Percentiles rank a stretch among this genome's conserved stretches.
Evolutionary conservation across 1,140 invertebrate genomes (phyloP).

Genomic region (Formica exsecta): DNA sequence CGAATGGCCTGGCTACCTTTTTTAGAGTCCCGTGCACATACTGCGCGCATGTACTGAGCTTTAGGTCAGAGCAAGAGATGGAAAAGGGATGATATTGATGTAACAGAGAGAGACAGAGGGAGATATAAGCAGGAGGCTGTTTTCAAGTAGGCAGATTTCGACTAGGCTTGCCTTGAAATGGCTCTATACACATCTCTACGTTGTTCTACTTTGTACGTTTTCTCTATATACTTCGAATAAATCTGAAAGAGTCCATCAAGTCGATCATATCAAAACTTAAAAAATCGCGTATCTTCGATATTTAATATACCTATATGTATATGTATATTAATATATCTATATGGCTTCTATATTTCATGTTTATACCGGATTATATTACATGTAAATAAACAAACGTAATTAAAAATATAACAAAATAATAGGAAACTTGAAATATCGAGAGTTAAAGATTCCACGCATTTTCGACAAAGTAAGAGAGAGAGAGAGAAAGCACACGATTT

Average conservation of each 20-base stretch:
- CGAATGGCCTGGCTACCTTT: constrained; percentile 80
- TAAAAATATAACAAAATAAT: constrained; percentile 29
- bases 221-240: neutral
- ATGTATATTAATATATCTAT: neutral
- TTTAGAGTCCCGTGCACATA: constrained; percentile 75
- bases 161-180: constrained; percentile 35
- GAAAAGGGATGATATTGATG: neutral
- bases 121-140: constrained; percentile 25
- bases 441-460: constrained; percentile 31
- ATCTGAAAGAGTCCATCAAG: neutral
- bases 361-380: neutral
- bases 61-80: constrained; percentile 40
- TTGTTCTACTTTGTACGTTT: neutral
- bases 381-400: neutral
- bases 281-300: neutral
- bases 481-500: neutral
- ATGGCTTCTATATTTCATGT: neutral
- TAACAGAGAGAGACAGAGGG: neutral
- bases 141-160: constrained; percentile 68
- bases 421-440: neutral
- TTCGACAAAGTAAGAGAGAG: neutral
- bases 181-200: neutral
- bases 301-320: too few species aligned
- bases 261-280: neutral
- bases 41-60: constrained; percentile 66